Evolutionary conservation across 2,888 invertebrate species (phyloP).

Genomic region (Steinernema scapterisci): DNA sequence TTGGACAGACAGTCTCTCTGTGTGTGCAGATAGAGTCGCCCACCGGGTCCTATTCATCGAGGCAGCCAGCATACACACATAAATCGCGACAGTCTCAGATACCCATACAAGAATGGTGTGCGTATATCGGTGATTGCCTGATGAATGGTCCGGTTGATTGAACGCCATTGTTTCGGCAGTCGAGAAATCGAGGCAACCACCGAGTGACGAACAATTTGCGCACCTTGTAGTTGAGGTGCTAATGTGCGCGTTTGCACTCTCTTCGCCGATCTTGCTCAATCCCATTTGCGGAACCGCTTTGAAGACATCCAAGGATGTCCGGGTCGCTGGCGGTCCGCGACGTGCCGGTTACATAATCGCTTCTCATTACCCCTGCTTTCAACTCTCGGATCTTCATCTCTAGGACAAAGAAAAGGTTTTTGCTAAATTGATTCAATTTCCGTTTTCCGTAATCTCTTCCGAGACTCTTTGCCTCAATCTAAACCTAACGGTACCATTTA

Average conservation of each 20-base stretch:
- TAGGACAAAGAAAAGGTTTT: not conserved
- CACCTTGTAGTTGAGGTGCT: conserved; percentile 4
- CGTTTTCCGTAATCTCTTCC: not conserved
- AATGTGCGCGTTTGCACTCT: conserved; percentile 17
- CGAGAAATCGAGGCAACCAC: conserved; percentile 6
- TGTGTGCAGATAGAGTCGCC: not conserved
- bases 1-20: conserved; percentile 18
- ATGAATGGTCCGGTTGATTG: conserved; percentile 30
- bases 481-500: conserved; percentile 1
- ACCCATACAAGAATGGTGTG: conserved; percentile 30
- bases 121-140: conserved; percentile 20
- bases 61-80: conserved; percentile 25
- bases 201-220: conserved; percentile 16
- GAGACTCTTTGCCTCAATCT: not conserved
- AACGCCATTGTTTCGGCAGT: conserved; percentile 28
- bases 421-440: conserved; percentile 10
- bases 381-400: not conserved
- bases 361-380: not conserved
- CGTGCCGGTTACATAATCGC: conserved; percentile 7
- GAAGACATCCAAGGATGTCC: conserved; percentile 12
- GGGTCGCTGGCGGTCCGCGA: not conserved
- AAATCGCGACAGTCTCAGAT: conserved; percentile 25
- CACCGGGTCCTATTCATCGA: conserved; percentile 1
- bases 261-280: not conserved
- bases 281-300: conserved; percentile 14